Percentiles rank a stretch among this genome's conserved stretches.
Conservation (phyloP, 2,888 invertebrate genomes). For the Branchipolynoe longqiensis region DNA sequence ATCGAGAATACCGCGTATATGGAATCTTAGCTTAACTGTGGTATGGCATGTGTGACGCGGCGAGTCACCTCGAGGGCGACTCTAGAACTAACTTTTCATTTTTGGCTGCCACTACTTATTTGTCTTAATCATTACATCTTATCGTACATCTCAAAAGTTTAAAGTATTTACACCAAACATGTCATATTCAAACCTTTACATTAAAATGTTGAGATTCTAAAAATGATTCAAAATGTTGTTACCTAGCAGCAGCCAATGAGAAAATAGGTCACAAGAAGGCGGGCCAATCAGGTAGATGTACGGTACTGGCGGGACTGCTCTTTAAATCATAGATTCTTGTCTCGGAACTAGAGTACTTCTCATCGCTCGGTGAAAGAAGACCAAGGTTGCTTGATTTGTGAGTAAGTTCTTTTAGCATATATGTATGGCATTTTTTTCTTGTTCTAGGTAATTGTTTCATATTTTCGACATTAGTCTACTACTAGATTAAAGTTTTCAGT, state of each 20-base stretch:
- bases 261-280: neutral
- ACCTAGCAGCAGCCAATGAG: constrained; percentile 4
- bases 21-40: too few relatives aligned
- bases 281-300: constrained; percentile 14
- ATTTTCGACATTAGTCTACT: neutral
- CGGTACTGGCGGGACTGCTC: neutral
- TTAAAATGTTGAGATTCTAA: too few relatives aligned
- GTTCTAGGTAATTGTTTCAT: neutral
- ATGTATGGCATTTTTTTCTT: neutral
- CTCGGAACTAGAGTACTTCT: constrained; percentile 5
- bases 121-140: too few relatives aligned
- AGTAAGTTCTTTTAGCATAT: neutral
- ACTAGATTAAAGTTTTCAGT: neutral
- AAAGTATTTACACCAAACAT: too few relatives aligned
- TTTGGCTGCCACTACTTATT: too few relatives aligned
- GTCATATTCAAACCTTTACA: too few relatives aligned
- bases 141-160: too few relatives aligned
- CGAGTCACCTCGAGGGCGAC: too few relatives aligned
- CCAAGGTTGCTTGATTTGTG: neutral
- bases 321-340: neutral
- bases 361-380: neutral
- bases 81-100: too few relatives aligned
- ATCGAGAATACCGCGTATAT: too few relatives aligned
- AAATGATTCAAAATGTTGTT: neutral
- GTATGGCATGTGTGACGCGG: too few relatives aligned